Conservation (phyloP, 2,888 invertebrate species). For the Cynaeus angustus region DNA sequence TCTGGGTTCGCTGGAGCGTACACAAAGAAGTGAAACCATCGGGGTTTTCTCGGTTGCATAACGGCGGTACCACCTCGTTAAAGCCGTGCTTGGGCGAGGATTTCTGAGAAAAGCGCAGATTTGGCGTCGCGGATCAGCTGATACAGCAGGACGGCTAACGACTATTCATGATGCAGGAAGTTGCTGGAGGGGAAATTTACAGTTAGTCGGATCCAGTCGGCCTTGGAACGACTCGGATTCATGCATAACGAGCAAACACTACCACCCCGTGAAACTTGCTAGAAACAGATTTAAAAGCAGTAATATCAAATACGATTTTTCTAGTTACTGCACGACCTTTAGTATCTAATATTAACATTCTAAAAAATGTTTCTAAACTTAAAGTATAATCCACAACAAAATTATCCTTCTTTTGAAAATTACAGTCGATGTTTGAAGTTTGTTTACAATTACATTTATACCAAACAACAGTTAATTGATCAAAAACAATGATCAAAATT, state of each 20-base stretch:
- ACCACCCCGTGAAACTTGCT: conserved; percentile 9
- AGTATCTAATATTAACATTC: no score
- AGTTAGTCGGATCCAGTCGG: conserved; percentile 61
- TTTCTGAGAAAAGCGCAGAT: conserved; percentile 3
- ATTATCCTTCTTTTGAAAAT: no score
- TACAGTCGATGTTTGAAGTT: no score
- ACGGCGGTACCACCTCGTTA: conserved; percentile 1
- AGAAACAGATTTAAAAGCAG: background rate
- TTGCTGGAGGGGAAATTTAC: conserved; percentile 58
- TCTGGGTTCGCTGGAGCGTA: conserved; percentile 49
- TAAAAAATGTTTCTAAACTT: no score
- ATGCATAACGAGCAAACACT: conserved; percentile 28
- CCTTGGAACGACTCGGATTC: conserved; percentile 55
- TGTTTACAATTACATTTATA: no score
- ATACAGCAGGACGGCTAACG: conserved; percentile 45
- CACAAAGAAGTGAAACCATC: conserved; percentile 32
- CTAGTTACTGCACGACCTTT: no score
- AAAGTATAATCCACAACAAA: no score
- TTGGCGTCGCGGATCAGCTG: conserved; percentile 46
- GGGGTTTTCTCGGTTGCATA: conserved; percentile 19
- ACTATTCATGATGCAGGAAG: conserved; percentile 49
- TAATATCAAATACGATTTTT: no score
- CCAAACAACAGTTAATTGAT: no score
- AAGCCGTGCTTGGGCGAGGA: background rate
- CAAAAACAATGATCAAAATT: no score